Conservation (phyloP, 1,140 invertebrate species). For the Rhyacophila brunnea region DNA sequence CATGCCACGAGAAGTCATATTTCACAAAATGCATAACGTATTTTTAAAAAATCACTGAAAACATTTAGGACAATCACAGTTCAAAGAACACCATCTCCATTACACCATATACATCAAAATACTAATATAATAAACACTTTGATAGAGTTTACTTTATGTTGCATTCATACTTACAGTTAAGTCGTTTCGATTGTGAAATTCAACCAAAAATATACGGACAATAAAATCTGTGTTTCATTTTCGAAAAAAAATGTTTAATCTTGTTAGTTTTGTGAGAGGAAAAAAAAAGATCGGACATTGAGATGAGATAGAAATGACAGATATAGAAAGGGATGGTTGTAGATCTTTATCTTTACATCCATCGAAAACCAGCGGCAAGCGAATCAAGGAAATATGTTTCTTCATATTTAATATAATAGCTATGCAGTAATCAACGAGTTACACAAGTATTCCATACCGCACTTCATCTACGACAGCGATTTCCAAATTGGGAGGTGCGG, state of each 20-base stretch:
- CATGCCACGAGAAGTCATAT: conserved; percentile 30
- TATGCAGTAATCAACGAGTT: no score
- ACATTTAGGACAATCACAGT: background rate
- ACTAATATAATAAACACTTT: background rate
- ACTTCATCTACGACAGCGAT: no score
- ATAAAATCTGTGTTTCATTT: conserved; percentile 12
- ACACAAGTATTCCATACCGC: no score
- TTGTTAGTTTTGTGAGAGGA: conserved; percentile 25
- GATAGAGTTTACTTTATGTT: no score
- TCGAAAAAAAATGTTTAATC: conserved; percentile 32
- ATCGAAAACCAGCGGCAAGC: background rate
- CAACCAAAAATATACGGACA: background rate
- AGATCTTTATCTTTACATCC: conserved; percentile 27
- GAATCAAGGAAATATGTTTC: no score
- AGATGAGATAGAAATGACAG: conserved; percentile 35
- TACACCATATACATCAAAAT: no score
- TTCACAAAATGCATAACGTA: conserved; percentile 27
- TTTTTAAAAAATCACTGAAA: background rate
- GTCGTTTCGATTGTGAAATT: no score
- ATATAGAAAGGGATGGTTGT: conserved; percentile 31
- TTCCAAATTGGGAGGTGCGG: no score
- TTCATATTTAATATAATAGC: no score
- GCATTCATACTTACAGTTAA: no score
- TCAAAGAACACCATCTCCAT: background rate
- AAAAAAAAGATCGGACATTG: conserved; percentile 29